Conservation (phyloP, 2,113 vertebrate genomes). For the Tricholaema leucomelas region DNA sequence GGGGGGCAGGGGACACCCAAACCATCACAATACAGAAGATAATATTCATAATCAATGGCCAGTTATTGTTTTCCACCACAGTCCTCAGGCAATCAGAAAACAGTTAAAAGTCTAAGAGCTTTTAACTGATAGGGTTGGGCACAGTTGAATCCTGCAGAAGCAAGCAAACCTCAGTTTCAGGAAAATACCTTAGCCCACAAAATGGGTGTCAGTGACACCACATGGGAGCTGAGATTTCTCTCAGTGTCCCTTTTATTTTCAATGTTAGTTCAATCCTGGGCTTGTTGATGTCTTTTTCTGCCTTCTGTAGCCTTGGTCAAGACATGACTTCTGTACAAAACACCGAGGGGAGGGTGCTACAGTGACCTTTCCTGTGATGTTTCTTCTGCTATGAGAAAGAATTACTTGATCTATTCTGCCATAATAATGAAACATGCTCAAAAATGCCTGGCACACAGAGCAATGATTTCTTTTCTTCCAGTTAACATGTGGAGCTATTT, state of each 20-base stretch:
- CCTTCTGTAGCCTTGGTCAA: not conserved
- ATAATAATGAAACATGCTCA: not conserved
- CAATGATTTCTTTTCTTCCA: conserved; percentile 3
- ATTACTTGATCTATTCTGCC: not conserved
- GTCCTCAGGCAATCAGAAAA: not conserved
- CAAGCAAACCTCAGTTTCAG: not conserved
- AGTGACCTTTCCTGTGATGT: not conserved
- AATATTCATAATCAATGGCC: no score
- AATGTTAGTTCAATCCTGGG: not conserved
- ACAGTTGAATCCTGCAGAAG: not conserved
- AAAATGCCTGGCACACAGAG: not conserved
- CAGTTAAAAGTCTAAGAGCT: not conserved
- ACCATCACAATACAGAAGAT: no score
- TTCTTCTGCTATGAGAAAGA: not conserved
- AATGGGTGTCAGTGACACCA: not conserved
- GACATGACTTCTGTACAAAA: not conserved
- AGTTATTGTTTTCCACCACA: no score
- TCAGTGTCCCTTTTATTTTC: not conserved
- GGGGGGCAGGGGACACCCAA: no score
- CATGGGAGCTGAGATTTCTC: not conserved
- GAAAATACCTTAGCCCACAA: not conserved
- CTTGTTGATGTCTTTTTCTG: not conserved
- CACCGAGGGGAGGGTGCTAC: not conserved
- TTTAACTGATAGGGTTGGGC: not conserved
- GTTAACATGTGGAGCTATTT: not conserved